Evolutionary conservation across 2,888 invertebrate species (phyloP), one percentile per base, ranked within the genome.

Genomic region (Thelaira solivaga): DNA sequence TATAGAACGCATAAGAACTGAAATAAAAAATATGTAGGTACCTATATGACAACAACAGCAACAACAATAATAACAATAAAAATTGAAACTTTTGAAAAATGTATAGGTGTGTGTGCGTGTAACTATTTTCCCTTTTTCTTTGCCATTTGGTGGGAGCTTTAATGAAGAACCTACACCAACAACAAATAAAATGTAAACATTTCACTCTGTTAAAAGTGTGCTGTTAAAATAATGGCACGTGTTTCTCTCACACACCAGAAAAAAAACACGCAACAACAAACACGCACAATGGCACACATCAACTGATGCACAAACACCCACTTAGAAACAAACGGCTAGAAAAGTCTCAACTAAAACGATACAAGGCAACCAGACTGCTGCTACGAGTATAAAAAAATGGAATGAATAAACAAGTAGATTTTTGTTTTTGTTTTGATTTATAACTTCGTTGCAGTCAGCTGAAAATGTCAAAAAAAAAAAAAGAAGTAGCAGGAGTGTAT

Each of bases 121-220:
- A 64, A 39, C 22, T 62, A 41, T 47, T 13, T 8, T 71, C 13
- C 34, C 22, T 57, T 47, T 29, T 39, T 36, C 18, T 18, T 36
- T 57, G 18, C 45, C 10, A 34, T 34, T 51, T 62, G 49, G n/a
- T n/a, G n/a, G n/a, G 39, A 62, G 61, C 62, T 49, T 26, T 53
- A 26, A n/a, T n/a, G n/a, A 67, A 57, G 69, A 69, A 76, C 76
- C 69, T 76, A 83, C 84, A 79, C 74, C 80, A 82, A 80, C 82
- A 84, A 82, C 81, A 82, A 82, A 81, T 73, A 76, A n/a, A n/a
- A 76, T 55, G 72, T 76, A 74, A 81, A 77, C 80, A 71, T 73
- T 53, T 13, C 36, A 73, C 73, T 76, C 73, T 76, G 75, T 80
- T 68, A 76, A 69, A 39, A 59, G 78, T n/a, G n/a, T 64, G 26